These are phyloP conservation scores for Toxotes jaculatrix DNA, from an alignment of 2,113 vertebrate species.

Conservation along the genomic window DNA sequence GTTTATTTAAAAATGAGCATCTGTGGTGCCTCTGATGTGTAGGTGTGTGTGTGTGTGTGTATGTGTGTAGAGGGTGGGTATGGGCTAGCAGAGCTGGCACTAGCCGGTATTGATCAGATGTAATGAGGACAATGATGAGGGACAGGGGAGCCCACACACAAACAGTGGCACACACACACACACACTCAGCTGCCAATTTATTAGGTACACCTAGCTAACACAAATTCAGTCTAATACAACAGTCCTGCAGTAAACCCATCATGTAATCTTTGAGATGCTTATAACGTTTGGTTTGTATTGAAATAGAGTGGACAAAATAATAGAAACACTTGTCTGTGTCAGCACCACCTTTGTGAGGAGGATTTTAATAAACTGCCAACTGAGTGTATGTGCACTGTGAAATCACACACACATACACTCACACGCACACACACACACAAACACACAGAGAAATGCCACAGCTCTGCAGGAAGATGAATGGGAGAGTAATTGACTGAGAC, in stretches of 20 bases:
- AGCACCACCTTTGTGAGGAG: too few relatives aligned
- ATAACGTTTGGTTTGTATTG: background rate
- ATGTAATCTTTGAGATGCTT: background rate
- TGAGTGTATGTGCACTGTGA: background rate
- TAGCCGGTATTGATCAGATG: background rate
- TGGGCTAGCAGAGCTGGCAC: too few relatives aligned
- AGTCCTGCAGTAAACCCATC: background rate
- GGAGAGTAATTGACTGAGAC: conserved; percentile 78
- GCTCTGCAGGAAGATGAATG: conserved; percentile 63
- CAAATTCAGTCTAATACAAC: background rate
- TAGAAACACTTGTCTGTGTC: too few relatives aligned
- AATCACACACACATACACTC: conserved; percentile 7
- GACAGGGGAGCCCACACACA: conserved; percentile 8
- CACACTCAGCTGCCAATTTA: background rate
- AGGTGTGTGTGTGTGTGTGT: conserved; percentile 53
- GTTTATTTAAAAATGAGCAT: conserved; percentile 42
- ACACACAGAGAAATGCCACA: conserved; percentile 10
- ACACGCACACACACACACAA: conserved; percentile 9
- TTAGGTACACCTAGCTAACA: background rate
- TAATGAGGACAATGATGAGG: conserved; percentile 58
- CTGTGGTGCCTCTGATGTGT: conserved; percentile 16
- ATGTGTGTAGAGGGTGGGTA: background rate
- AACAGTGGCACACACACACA: conserved; percentile 14
- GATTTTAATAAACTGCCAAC: too few relatives aligned
- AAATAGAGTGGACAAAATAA: too few relatives aligned